Evolutionary conservation across 1,140 invertebrate species (phyloP), one percentile per base, ranked within the genome.

Genomic region (Bombus affinis): DNA sequence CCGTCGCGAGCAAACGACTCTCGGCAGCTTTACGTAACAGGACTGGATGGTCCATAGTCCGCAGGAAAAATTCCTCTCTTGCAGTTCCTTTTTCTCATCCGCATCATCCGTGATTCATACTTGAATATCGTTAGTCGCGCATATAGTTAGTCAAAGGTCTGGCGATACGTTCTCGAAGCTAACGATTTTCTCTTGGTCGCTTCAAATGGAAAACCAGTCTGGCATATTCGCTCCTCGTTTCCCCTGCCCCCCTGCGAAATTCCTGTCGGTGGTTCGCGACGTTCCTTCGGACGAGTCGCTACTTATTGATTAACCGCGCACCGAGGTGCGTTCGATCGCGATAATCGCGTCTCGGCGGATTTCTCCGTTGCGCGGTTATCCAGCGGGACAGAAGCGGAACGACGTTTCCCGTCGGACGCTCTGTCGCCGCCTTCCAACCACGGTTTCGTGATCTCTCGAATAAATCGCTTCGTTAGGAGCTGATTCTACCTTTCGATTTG

Each of bases 21-120:
- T 76, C 76, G 85, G 72, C 68, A 83, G 53, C 80, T 1, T 93
- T 91, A 92, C 88, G 88, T 91, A 91, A 93, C 86, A 42, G 71
- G 91, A 78, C 80, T 90, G 93, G 91, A 92, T 93, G 93, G 93
- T 92, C 91, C 85, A 53, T 80, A 82, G 87, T 85, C 87, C 57
- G 68, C 10, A 5, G 75, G 89, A 88, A 89, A 92, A 91, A 91
- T 91, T 47, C 5, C 85, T 89, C 88, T 77, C 82, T 53, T 44
- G 74, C 32, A 74, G 22, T 77, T 62, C 57, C n/a, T 65, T 18
- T 0, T 62, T 73, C 87, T 59, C 68, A 22, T 35, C 18, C 35
- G 32, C 35, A 4, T 37, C 15, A 0, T 10, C 8, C 74, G 32
- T 39, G 57, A 77, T 81, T 68, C 73, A 28, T 81, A 39, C 71